These are phyloP conservation scores for Drosophila falleni DNA, from an alignment of 2,888 invertebrate species.

Conservation along the genomic window DNA sequence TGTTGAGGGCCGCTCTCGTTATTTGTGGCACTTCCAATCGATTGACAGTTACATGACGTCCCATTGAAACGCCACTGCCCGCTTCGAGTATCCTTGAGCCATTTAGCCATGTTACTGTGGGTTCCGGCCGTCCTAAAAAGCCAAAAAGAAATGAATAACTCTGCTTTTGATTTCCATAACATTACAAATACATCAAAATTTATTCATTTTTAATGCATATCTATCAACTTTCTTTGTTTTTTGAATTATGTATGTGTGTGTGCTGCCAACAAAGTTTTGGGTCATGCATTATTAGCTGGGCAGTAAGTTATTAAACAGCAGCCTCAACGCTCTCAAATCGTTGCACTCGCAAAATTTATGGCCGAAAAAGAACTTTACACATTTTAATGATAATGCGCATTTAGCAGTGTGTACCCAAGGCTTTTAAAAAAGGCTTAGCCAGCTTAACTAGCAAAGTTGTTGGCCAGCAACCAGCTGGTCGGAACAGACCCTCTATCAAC, in stretches of 20 bases:
- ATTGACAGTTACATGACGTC: conserved; percentile 92
- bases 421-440: conserved; percentile 80
- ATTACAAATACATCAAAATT: conserved; percentile 25
- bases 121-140: conserved; percentile 90
- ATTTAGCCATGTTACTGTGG: conserved; percentile 94
- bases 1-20: conserved; percentile 91
- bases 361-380: conserved; percentile 70
- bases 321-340: conserved; percentile 36
- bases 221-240: conserved; percentile 29
- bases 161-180: not conserved
- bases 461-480: conserved; percentile 32
- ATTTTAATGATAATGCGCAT: conserved; percentile 83
- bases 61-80: conserved; percentile 89
- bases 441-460: conserved; percentile 77
- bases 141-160: conserved; percentile 13
- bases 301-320: conserved; percentile 56
- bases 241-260: conserved; percentile 43
- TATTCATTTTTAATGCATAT: conserved; percentile 62
- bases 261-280: conserved; percentile 53
- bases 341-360: conserved; percentile 68
- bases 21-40: conserved; percentile 91
- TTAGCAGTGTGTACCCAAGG: conserved; percentile 79
- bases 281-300: conserved; percentile 73
- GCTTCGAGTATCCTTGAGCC: conserved; percentile 90
- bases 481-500: conserved; percentile 46